A percentile compares a stretch with the other conserved stretches of the same genome.
Conservation (phyloP, 2,113 vertebrate genomes). For the Triplophysa tibetana region DNA sequence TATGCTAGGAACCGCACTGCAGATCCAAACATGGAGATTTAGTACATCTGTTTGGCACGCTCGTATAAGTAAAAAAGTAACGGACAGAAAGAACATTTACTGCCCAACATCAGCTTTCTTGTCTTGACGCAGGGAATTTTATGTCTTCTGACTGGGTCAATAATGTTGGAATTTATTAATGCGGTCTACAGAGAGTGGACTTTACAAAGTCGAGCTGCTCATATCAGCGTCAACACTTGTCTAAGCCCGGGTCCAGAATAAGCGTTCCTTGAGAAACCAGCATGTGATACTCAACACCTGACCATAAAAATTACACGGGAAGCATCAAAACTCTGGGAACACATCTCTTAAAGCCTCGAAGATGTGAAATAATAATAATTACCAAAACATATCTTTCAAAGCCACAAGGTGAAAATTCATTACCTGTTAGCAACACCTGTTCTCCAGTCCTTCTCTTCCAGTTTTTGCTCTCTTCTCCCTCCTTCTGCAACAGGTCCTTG, state of each 20-base stretch:
- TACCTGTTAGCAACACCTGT: conserved; percentile 50
- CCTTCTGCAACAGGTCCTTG: conserved; percentile 48
- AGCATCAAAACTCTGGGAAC: background rate
- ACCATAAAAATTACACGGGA: background rate
- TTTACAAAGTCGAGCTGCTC: conserved; percentile 7
- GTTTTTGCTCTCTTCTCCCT: background rate
- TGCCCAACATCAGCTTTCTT: conserved; percentile 25
- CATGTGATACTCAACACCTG: conserved; percentile 7
- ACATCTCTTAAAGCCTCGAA: background rate
- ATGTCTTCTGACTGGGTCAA: conserved; percentile 13
- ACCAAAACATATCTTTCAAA: conserved; percentile 13
- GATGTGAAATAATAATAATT: no score
- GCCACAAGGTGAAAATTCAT: conserved; percentile 34
- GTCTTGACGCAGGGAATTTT: conserved; percentile 7
- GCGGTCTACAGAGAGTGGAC: conserved; percentile 14
- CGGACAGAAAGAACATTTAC: conserved; percentile 16
- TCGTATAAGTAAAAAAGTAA: conserved; percentile 11
- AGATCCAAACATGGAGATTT: conserved; percentile 34
- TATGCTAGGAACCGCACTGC: conserved; percentile 29
- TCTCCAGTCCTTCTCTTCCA: conserved; percentile 13
- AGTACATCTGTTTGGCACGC: conserved; percentile 26
- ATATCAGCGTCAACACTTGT: conserved; percentile 4
- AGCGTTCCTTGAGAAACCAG: background rate
- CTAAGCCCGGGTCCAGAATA: background rate
- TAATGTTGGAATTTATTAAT: conserved; percentile 30